phyloP scores from a whole-genome alignment of 2,888 invertebrate genomes.

The Punctoribates punctum region DNA sequence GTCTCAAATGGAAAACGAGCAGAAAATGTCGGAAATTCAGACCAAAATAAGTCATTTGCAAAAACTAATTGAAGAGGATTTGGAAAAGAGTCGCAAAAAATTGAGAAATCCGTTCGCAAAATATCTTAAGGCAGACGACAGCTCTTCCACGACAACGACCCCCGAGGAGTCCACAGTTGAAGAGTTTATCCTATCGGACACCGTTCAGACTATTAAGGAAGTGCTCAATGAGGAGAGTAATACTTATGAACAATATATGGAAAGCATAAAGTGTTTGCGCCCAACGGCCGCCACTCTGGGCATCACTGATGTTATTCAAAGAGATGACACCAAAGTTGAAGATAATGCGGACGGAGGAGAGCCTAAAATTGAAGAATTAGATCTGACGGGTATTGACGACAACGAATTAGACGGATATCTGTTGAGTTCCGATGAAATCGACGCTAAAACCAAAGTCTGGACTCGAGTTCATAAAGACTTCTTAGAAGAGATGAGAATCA shows the following conservation, averaged over 20 bases:
- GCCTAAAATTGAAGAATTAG: slow-evolving; percentile 58
- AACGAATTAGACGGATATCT: slow-evolving; percentile 84
- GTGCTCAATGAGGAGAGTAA: slow-evolving; percentile 8
- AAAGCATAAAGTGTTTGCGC: slow-evolving; percentile 46
- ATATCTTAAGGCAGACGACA: background rate
- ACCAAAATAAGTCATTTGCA: slow-evolving; percentile 70
- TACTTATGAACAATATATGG: slow-evolving; percentile 27
- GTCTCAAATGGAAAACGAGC: slow-evolving; percentile 21
- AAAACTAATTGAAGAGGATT: slow-evolving; percentile 74
- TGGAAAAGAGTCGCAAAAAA: slow-evolving; percentile 61
- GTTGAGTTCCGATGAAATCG: slow-evolving; percentile 72
- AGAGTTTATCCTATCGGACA: slow-evolving; percentile 26
- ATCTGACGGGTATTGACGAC: slow-evolving; percentile 68
- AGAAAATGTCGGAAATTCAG: slow-evolving; percentile 51
- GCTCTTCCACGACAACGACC: background rate
- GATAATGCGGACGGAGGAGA: slow-evolving; percentile 19
- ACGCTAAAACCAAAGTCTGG: slow-evolving; percentile 80
- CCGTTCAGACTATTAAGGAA: slow-evolving; percentile 34
- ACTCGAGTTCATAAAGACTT: slow-evolving; percentile 80
- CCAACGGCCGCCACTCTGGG: slow-evolving; percentile 70
- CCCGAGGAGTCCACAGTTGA: background rate
- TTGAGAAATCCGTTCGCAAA: slow-evolving; percentile 39
- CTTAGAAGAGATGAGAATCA: slow-evolving; percentile 78
- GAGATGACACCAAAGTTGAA: slow-evolving; percentile 31
- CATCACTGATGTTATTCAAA: slow-evolving; percentile 15